These are phyloP conservation scores for Diorhabda carinulata DNA, from an alignment of 1,140 invertebrate species.

Conservation along the genomic window DNA sequence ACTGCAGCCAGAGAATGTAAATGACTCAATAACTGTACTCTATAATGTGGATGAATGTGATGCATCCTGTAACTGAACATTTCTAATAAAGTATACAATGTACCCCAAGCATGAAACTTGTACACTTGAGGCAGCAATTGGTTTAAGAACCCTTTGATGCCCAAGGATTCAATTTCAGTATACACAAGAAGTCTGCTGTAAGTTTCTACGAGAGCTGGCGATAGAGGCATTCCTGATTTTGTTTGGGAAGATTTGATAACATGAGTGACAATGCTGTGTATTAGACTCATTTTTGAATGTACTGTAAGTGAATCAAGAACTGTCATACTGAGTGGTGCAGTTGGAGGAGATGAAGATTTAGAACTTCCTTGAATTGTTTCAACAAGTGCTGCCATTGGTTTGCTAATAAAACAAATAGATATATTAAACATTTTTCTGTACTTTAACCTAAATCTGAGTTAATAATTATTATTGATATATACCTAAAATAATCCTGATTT, in stretches of 20 bases:
- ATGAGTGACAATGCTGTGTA: conserved; percentile 87
- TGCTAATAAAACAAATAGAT: conserved; percentile 28
- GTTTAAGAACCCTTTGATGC: conserved; percentile 94
- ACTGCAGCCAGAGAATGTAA: conserved; percentile 84
- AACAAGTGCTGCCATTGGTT: conserved; percentile 58
- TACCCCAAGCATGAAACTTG: conserved; percentile 90
- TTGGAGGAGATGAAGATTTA: conserved; percentile 61
- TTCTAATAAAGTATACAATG: conserved; percentile 88
- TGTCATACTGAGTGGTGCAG: conserved; percentile 84
- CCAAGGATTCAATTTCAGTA: conserved; percentile 94
- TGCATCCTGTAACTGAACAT: conserved; percentile 96
- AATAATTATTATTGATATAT: conserved; percentile 26
- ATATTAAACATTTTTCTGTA: background rate
- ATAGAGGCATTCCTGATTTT: conserved; percentile 74
- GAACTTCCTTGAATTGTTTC: conserved; percentile 82
- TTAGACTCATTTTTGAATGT: conserved; percentile 97
- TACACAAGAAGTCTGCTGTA: conserved; percentile 92
- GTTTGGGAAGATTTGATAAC: conserved; percentile 84
- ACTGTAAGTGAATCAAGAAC: conserved; percentile 89
- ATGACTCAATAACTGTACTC: conserved; percentile 85
- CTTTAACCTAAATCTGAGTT: background rate
- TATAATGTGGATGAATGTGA: conserved; percentile 92
- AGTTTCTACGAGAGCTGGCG: conserved; percentile 91
- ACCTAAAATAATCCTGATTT: conserved; percentile 73
- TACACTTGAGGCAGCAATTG: conserved; percentile 87